phyloP scores from a whole-genome alignment of 2,113 vertebrate genomes.

The Platysternon megacephalum region DNA sequence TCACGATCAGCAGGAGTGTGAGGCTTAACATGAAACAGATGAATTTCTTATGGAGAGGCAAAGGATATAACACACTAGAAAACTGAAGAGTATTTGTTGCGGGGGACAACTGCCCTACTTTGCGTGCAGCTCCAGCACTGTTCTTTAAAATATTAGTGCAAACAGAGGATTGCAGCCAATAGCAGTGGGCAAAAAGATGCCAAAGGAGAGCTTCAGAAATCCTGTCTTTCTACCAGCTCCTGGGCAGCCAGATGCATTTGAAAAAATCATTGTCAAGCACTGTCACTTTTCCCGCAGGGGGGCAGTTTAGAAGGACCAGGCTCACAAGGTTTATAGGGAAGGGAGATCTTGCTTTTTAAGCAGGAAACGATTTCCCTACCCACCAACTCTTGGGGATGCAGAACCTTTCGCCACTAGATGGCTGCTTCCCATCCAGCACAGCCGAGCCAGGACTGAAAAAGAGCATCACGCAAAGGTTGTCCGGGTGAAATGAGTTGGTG shows the following conservation, averaged over 20 bases:
- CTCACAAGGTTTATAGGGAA: not conserved
- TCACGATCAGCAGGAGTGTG: not conserved
- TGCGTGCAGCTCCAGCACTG: not conserved
- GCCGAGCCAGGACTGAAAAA: accelerated
- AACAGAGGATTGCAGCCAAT: not conserved
- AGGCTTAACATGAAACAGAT: not conserved
- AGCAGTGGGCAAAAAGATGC: not conserved
- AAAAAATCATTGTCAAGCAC: not conserved
- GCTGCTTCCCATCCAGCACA: not conserved
- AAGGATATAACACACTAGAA: not conserved
- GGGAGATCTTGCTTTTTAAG: not conserved
- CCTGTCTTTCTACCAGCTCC: not conserved
- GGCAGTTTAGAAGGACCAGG: not conserved
- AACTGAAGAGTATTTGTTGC: not conserved
- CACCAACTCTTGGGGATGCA: not conserved
- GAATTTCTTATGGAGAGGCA: accelerated
- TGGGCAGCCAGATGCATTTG: not conserved
- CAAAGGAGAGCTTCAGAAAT: not conserved
- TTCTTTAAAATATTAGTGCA: not conserved
- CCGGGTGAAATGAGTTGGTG: not conserved
- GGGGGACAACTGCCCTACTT: not conserved
- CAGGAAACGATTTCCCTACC: not conserved
- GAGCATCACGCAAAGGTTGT: accelerated
- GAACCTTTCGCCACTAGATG: not conserved
- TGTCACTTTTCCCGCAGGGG: not conserved